Conservation (phyloP, 2,797 vertebrate species). For the Nyctibius grandis region DNA sequence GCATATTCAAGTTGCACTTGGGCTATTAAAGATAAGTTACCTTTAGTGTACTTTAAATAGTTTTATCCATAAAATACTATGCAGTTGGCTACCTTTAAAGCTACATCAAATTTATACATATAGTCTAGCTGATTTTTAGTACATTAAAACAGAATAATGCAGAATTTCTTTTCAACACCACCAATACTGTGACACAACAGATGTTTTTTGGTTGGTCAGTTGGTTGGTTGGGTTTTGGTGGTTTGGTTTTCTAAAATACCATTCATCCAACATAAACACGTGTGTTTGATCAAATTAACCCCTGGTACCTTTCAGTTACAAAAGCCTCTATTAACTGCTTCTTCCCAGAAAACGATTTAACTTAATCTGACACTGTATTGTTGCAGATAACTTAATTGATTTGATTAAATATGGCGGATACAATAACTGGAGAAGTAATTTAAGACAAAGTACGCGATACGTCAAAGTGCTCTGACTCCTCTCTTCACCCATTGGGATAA, state of each 20-base stretch:
- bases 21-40: neutral
- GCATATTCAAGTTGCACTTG: neutral
- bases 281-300: neutral
- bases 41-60: neutral
- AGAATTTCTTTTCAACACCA: neutral
- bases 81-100: neutral
- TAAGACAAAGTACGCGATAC: neutral
- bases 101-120: neutral
- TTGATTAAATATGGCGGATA: neutral
- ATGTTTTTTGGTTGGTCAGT: neutral
- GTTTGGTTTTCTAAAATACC: neutral
- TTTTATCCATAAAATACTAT: neutral
- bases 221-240: neutral
- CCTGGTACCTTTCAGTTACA: neutral
- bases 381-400: neutral
- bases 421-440: neutral
- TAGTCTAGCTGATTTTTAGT: neutral
- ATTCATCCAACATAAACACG: neutral
- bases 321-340: neutral
- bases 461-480: neutral
- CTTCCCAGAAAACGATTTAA: neutral
- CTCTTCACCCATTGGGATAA: neutral
- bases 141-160: neutral
- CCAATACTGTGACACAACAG: neutral
- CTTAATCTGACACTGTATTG: neutral